A percentile compares a stretch with the other conserved stretches of the same genome.
Evolutionary conservation across 1,140 invertebrate species (phyloP).

Genomic region (Zaprionus africanus): DNA sequence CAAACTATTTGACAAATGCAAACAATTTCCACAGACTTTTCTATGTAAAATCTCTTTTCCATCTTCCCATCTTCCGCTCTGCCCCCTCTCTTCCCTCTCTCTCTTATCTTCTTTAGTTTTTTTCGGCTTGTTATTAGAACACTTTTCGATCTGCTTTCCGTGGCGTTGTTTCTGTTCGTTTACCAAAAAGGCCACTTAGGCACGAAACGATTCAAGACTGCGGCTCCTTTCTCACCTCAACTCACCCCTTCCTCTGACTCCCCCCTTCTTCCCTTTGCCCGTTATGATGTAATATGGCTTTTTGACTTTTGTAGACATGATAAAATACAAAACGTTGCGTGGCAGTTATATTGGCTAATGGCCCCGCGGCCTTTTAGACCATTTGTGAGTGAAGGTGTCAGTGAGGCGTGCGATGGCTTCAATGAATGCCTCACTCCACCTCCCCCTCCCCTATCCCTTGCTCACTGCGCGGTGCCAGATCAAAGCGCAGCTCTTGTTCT

Average conservation of each 20-base stretch:
- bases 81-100: conserved; percentile 9
- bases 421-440: conserved; percentile 31
- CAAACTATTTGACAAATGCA: conserved; percentile 79
- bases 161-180: conserved; percentile 16
- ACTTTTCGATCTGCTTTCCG: conserved; percentile 65
- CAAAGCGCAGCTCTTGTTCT: conserved; percentile 67
- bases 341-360: conserved; percentile 82
- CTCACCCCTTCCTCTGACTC: conserved; percentile 11
- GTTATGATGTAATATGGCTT: conserved; percentile 82
- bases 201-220: conserved; percentile 60
- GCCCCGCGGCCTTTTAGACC: conserved; percentile 79
- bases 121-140: conserved; percentile 79
- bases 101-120: conserved; percentile 25
- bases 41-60: conserved; percentile 65
- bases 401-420: conserved; percentile 47
- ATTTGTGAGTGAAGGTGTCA: conserved; percentile 69
- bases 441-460: neutral
- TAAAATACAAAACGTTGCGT: conserved; percentile 83
- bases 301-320: conserved; percentile 83
- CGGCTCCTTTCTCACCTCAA: neutral
- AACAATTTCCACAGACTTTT: conserved; percentile 67
- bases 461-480: conserved; percentile 55
- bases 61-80: conserved; percentile 21
- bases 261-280: conserved; percentile 31
- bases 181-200: conserved; percentile 76